These are phyloP conservation scores for Plecturocebus donacophilus DNA, from an alignment of 2,113 vertebrate species.

Conservation along the genomic window DNA sequence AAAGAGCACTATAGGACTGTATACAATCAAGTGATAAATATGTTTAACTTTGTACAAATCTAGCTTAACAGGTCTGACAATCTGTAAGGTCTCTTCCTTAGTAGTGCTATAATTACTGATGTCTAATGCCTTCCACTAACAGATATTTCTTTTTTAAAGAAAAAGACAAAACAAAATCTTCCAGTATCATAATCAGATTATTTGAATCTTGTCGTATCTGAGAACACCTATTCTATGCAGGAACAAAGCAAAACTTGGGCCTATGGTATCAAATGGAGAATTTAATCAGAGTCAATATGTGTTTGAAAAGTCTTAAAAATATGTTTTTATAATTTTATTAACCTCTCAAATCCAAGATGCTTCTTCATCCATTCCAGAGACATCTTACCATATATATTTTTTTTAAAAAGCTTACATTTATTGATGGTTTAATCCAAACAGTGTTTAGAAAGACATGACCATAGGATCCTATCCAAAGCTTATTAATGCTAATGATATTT, in stretches of 20 bases:
- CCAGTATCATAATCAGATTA: background rate
- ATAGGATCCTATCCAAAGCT: conserved; percentile 21
- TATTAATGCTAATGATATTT: conserved; percentile 36
- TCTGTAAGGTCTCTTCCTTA: background rate
- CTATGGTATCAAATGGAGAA: background rate
- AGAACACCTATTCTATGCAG: background rate
- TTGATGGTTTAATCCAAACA: conserved; percentile 48
- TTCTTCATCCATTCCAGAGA: background rate
- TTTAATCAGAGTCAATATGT: background rate
- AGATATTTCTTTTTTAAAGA: background rate
- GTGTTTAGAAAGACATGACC: conserved; percentile 13
- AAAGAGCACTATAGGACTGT: background rate
- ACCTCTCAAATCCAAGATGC: background rate
- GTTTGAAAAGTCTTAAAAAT: conserved; percentile 17
- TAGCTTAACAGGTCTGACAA: background rate
- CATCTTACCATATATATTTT: background rate
- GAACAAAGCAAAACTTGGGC: background rate
- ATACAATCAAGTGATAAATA: background rate
- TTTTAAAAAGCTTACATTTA: conserved; percentile 26
- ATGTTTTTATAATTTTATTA: background rate
- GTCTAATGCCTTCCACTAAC: background rate
- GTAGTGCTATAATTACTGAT: background rate
- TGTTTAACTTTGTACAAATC: background rate
- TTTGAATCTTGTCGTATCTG: background rate
- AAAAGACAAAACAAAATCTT: background rate